A percentile compares a stretch with the other conserved stretches of the same genome.
Evolutionary conservation across 2,113 vertebrate genomes (phyloP).

Genomic region (Gracilinanus agilis): DNA sequence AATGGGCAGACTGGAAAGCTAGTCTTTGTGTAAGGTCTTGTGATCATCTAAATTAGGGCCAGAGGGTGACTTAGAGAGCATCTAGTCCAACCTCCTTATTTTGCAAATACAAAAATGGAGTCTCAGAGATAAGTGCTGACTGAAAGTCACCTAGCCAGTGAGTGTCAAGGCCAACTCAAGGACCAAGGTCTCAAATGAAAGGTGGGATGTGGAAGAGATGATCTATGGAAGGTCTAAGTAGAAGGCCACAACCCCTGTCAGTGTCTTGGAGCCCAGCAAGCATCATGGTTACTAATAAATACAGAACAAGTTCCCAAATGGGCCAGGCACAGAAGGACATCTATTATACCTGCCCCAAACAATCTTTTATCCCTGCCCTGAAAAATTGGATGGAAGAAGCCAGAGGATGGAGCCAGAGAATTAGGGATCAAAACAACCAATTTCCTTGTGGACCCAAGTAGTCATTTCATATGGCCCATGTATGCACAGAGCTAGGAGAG

Average conservation of each 20-base stretch:
- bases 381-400: neutral
- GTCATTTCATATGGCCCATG: neutral
- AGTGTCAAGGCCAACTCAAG: neutral
- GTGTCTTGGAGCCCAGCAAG: neutral
- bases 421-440: neutral
- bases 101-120: neutral
- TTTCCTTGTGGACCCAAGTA: neutral
- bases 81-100: neutral
- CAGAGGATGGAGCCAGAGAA: neutral
- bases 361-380: neutral
- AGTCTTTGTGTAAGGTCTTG: neutral
- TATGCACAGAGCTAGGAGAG: neutral
- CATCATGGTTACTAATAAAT: neutral
- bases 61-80: neutral
- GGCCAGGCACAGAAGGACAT: neutral
- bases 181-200: neutral
- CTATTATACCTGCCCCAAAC: neutral
- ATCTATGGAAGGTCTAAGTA: neutral
- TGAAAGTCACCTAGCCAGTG: neutral
- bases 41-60: neutral
- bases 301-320: neutral
- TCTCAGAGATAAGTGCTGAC: neutral
- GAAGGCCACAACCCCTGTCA: neutral
- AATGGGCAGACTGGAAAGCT: neutral
- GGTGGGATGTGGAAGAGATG: neutral